Evolutionary conservation across 1,140 invertebrate genomes (phyloP), one percentile per base, ranked within the genome.

Genomic region (Archegozetes longisetosus): DNA sequence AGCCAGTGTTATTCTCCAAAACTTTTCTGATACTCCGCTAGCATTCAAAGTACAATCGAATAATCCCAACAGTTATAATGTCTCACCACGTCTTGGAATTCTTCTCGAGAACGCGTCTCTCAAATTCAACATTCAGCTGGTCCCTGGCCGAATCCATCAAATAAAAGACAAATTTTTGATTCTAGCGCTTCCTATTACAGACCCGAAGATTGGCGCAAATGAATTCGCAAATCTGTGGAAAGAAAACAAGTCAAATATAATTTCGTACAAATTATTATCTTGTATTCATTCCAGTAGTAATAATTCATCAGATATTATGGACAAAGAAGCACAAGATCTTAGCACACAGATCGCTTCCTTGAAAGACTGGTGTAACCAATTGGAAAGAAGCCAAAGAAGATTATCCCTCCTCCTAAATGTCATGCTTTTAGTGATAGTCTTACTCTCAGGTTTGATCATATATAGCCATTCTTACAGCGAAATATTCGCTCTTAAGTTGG

Each of bases 41-140:
- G 61, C 61, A 26, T 62, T 58, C 26, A 62, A 62, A 50, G 27
- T 62, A 2, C 61, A 62, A 51, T 58, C 50, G 3, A 62, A 22
- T n/a, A 54, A 48, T 55, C 26, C 55, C 4, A 20, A 29, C 13
- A 29, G 20, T 24, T 62, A 58, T 32, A 40, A 24, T 14, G 61
- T 62, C 1, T 26, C 28, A 17, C 61, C 55, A 9, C 24, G 49
- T 25, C 24, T 13, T 23, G 61, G 61, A 12, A 52, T 62, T 14
- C 6, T 55, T 23, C 6, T 55, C 17, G 4, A 14, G 12, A 20
- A 32, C 17, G 54, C 54, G 14, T 46, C 24, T 46, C 14, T 55
- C 2, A 4, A 14, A 1, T 40, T 32, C 6, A 53, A 20, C 4
- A 17, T 53, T 6, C 20, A 20, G 12, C 20, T 51, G 49, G 20